These are phyloP conservation scores for Anthonomus grandis DNA, from an alignment of 1,140 invertebrate genomes.

Conservation along the genomic window DNA sequence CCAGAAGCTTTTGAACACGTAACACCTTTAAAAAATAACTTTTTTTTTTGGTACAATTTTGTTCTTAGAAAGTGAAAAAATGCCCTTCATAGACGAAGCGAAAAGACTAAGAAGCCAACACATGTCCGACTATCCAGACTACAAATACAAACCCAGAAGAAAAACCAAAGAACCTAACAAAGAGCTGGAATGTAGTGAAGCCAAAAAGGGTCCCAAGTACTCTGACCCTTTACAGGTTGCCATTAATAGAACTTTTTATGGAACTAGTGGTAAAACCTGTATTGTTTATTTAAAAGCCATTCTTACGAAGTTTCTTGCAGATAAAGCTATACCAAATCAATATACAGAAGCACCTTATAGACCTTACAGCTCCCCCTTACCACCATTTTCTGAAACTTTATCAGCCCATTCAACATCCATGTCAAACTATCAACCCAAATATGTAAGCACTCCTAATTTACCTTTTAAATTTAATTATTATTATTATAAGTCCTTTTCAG, in stretches of 20 bases:
- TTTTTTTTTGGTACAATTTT: too few species aligned
- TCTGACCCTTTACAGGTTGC: slow-evolving; percentile 31
- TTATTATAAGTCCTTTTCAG: too few species aligned
- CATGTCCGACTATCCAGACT: slow-evolving; percentile 72
- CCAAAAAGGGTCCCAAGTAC: slow-evolving; percentile 4
- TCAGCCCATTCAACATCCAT: neutral
- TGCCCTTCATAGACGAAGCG: slow-evolving; percentile 82
- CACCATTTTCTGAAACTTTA: neutral
- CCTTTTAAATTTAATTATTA: too few species aligned
- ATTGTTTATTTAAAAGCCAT: too few species aligned
- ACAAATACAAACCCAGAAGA: slow-evolving; percentile 67
- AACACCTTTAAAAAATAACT: too few species aligned
- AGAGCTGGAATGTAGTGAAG: neutral
- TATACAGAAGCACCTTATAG: too few species aligned
- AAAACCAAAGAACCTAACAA: slow-evolving; percentile 55
- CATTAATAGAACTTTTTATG: slow-evolving; percentile 34
- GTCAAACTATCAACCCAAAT: neutral
- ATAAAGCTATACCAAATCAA: too few species aligned
- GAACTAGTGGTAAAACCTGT: slow-evolving; percentile 22
- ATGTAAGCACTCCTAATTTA: slow-evolving; percentile 3
- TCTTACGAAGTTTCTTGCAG: too few species aligned
- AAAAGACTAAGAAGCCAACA: slow-evolving; percentile 68
- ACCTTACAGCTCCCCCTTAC: neutral
- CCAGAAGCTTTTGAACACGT: too few species aligned
- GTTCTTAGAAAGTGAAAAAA: slow-evolving; percentile 56